Percentiles rank a stretch among this genome's conserved stretches.
Conservation (phyloP, 2,888 invertebrate species). For the Eulithis testata region DNA sequence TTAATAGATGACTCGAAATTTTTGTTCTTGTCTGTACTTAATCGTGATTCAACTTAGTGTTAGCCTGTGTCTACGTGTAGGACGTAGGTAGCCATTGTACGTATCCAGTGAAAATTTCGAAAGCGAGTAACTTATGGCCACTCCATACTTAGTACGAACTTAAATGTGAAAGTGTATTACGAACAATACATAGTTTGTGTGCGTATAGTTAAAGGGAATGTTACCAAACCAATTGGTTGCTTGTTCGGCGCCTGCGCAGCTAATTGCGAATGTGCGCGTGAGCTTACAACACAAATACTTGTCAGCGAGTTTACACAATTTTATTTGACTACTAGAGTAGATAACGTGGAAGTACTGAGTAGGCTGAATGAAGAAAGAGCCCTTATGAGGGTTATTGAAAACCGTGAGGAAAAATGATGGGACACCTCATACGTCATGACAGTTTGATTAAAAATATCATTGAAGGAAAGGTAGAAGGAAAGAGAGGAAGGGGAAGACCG, state of each 20-base stretch:
- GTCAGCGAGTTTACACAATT: conserved; percentile 25
- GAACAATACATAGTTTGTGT: conserved; percentile 36
- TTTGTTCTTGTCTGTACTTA: too few relatives aligned
- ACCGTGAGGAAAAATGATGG: too few relatives aligned
- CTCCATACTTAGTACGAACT: conserved; percentile 29
- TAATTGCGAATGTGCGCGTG: conserved; percentile 39
- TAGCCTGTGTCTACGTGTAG: too few relatives aligned
- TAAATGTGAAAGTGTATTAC: conserved; percentile 42
- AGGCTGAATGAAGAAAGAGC: too few relatives aligned
- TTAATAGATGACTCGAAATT: too few relatives aligned
- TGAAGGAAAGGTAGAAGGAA: too few relatives aligned
- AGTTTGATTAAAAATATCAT: too few relatives aligned
- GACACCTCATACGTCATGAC: too few relatives aligned
- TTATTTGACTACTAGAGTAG: conserved; percentile 1
- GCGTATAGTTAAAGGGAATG: conserved; percentile 35
- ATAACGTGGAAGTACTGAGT: too few relatives aligned
- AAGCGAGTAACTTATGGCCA: conserved; percentile 24
- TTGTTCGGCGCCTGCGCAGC: conserved; percentile 38
- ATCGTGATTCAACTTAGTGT: too few relatives aligned
- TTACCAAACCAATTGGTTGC: conserved; percentile 44
- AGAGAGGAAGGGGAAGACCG: too few relatives aligned
- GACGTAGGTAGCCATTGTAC: neutral
- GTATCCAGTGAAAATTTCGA: conserved; percentile 26
- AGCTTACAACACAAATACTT: conserved; percentile 35
- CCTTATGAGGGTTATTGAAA: too few relatives aligned